phyloP scores from a whole-genome alignment of 2,797 vertebrate genomes.

The Eulemur mongoz region DNA sequence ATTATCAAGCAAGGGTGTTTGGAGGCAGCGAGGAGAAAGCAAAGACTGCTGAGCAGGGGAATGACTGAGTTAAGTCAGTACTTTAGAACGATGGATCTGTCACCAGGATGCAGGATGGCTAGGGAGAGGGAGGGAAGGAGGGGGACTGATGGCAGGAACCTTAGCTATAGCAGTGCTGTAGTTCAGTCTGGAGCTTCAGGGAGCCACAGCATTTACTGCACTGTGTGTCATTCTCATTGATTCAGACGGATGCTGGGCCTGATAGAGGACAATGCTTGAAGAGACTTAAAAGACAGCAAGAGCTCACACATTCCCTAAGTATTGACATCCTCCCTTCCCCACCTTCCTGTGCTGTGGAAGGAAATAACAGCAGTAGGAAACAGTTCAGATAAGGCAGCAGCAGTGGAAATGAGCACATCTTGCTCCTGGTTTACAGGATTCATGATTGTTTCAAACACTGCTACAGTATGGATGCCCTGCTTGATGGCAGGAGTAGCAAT shows the following conservation, averaged over 20 bases:
- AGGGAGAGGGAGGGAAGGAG: neutral
- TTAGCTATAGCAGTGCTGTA: neutral
- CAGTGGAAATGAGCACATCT: neutral
- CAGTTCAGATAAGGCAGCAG: neutral
- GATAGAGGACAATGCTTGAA: neutral
- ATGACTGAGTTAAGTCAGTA: neutral
- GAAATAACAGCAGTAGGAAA: neutral
- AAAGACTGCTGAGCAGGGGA: neutral
- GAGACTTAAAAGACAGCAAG: neutral
- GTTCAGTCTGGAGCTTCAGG: neutral
- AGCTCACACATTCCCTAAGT: neutral
- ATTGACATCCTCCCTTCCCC: neutral
- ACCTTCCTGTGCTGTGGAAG: slow-evolving; percentile 41
- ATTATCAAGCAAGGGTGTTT: neutral
- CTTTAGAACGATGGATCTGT: neutral
- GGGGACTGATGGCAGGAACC: neutral
- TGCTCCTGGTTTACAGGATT: neutral
- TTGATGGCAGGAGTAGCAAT: neutral
- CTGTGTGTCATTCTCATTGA: neutral
- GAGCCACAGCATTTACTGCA: neutral
- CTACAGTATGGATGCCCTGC: neutral
- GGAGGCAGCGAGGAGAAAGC: neutral
- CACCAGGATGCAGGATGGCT: neutral
- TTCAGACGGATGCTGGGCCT: neutral
- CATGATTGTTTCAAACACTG: neutral